Conservation (phyloP, 2,888 invertebrate genomes). For the Tenthredo livida region DNA sequence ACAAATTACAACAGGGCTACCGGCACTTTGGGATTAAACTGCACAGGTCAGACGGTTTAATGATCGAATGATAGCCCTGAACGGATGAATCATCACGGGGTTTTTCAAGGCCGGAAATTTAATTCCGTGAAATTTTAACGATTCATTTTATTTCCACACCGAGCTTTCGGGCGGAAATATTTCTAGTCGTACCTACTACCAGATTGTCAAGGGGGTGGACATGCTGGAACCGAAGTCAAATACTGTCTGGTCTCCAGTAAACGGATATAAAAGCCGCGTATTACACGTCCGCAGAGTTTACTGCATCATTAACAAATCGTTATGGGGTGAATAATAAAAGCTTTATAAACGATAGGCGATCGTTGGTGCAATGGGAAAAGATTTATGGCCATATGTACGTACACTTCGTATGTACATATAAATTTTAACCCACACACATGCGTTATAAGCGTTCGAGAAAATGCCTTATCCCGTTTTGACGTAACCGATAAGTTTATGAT, state of each 20-base stretch:
- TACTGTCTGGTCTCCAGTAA: neutral
- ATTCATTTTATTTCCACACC: neutral
- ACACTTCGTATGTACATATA: neutral
- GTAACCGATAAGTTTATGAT: constrained; percentile 70
- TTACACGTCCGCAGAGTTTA: constrained; percentile 60
- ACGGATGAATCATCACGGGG: constrained; percentile 27
- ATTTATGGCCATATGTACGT: neutral
- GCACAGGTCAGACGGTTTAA: constrained; percentile 43
- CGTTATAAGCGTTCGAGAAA: neutral
- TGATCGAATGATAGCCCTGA: constrained; percentile 31
- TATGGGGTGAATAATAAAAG: constrained; percentile 72
- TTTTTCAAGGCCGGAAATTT: neutral
- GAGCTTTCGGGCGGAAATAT: neutral
- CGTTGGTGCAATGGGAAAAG: neutral
- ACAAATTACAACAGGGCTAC: constrained; percentile 31
- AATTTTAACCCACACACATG: neutral
- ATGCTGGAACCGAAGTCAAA: neutral
- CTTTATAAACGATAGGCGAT: constrained; percentile 56
- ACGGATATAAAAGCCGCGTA: neutral
- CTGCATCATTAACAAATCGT: constrained; percentile 71
- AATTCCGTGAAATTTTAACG: neutral
- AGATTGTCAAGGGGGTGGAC: neutral
- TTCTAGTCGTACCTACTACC: neutral
- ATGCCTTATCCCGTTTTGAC: constrained; percentile 39
- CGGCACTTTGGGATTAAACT: constrained; percentile 46